Base-by-base conservation (phyloP, 2,797 vertebrate genomes). In the Geotrypetes seraphini region DNA sequence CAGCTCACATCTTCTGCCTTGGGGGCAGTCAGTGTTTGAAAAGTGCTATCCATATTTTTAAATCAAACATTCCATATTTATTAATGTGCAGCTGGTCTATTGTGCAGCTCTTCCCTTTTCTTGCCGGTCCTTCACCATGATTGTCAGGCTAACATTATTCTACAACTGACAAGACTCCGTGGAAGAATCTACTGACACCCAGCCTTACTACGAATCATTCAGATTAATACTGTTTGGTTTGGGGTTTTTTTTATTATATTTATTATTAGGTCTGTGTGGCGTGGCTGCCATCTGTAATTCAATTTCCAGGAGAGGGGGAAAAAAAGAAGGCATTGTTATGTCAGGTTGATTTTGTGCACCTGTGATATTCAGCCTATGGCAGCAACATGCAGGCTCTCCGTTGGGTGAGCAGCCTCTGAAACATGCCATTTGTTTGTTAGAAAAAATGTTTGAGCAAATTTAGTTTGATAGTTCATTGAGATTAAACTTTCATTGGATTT, bases 51-150 rank as follows among this genome's bases (percentile, higher is more conserved):
- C 82, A 84, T 84, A 84, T 84, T 85, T 84, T 78, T 79, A 76
- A n/a, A 84, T 81, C 75, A 84, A 82, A 85, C 82, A 81, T 85
- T 82, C 75, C 75, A 84, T 83, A 83, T 85, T 84, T 85, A 85
- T 84, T 84, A 85, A 83, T 77, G 82, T 77, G 78, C 82, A 85
- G 82, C 81, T 85, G 82, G 75, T 62, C 75, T 63, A 81, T 85
- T 85, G 81, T 85, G 67, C 47, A 60, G 48, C 49, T 43, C 54
- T 66, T 63, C 64, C 63, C 57, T 58, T 49, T 36, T 19, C 48
- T 68, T 49, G 37, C 43, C 47, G 32, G 53, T 43, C 53, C 48
- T 52, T 68, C 18, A 59, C 53, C 58, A 70, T 61, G 71, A 80
- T 77, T 75, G 56, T 75, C 60, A 60, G 63, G 53, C 61, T 60